phyloP scores from a whole-genome alignment of 2,888 invertebrate genomes.

The Zaprionus lineosus region DNA sequence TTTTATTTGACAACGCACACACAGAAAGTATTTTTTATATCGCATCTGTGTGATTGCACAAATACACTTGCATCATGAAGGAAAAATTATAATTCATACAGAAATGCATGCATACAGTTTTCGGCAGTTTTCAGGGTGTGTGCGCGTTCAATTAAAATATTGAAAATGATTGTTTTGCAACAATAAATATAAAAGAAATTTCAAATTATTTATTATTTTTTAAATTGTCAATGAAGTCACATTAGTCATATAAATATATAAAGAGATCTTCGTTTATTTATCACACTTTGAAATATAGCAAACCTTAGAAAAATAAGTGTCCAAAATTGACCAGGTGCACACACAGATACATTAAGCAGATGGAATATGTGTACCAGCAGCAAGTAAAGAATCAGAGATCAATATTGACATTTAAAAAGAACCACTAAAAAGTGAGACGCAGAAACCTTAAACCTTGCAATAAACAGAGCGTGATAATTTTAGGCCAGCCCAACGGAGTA shows the following conservation, averaged over 20 bases:
- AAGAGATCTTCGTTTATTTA: too few relatives aligned
- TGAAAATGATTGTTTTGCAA: background rate
- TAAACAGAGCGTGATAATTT: background rate
- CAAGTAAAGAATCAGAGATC: background rate
- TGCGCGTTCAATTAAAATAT: background rate
- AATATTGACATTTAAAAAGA: background rate
- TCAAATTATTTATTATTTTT: too few relatives aligned
- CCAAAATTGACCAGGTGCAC: too few relatives aligned
- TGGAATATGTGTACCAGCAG: background rate
- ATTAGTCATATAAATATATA: too few relatives aligned
- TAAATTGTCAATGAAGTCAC: too few relatives aligned
- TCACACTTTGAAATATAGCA: too few relatives aligned
- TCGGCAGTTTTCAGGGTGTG: constrained; percentile 19
- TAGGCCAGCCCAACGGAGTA: too few relatives aligned
- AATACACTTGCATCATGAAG: constrained; percentile 43
- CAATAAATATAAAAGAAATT: too few relatives aligned
- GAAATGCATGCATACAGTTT: constrained; percentile 20
- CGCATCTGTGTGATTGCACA: constrained; percentile 8
- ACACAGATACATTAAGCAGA: too few relatives aligned
- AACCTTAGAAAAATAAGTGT: too few relatives aligned
- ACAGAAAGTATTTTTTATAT: too few relatives aligned
- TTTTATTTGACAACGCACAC: constrained; percentile 67
- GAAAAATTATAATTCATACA: constrained; percentile 26
- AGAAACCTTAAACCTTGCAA: background rate
- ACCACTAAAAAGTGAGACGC: background rate